These are phyloP conservation scores for Lasioglossum figueresi DNA, from an alignment of 2,888 invertebrate genomes.

Conservation along the genomic window DNA sequence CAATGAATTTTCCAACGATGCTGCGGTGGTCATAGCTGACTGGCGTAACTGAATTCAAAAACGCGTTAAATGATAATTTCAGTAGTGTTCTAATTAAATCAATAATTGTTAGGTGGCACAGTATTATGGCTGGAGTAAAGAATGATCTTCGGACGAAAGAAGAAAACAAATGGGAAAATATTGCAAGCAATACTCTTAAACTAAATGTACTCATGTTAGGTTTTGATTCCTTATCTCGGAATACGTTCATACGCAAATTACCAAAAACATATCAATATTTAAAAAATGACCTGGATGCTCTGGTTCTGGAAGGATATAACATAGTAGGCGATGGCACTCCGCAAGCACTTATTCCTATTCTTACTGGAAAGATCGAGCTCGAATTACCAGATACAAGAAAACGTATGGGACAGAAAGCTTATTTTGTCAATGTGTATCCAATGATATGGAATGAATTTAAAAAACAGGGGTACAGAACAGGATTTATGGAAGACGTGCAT, in stretches of 20 bases:
- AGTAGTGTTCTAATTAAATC: background rate
- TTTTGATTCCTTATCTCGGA: slow-evolving; percentile 94
- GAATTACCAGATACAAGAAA: slow-evolving; percentile 94
- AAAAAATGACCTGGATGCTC: slow-evolving; percentile 86
- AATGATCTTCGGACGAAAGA: slow-evolving; percentile 84
- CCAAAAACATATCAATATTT: slow-evolving; percentile 91
- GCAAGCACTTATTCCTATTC: slow-evolving; percentile 93
- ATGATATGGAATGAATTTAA: slow-evolving; percentile 94
- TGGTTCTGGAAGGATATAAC: slow-evolving; percentile 91
- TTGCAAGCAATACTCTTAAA: slow-evolving; percentile 84
- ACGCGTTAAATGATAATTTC: background rate
- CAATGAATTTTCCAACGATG: too few species aligned
- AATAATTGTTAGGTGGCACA: slow-evolving; percentile 86
- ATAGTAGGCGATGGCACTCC: slow-evolving; percentile 95
- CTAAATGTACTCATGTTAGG: slow-evolving; percentile 93
- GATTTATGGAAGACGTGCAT: slow-evolving; percentile 95
- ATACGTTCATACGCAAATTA: slow-evolving; percentile 91
- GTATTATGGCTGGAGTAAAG: slow-evolving; percentile 88
- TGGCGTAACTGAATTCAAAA: too few species aligned
- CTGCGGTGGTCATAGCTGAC: too few species aligned
- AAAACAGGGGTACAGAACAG: slow-evolving; percentile 89
- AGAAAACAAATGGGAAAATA: slow-evolving; percentile 84
- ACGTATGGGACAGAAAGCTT: slow-evolving; percentile 86
- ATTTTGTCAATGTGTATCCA: slow-evolving; percentile 91
- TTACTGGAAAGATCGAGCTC: slow-evolving; percentile 93